These are phyloP conservation scores for Danaus melanippus DNA, from an alignment of 1,140 invertebrate genomes.

Conservation along the genomic window DNA sequence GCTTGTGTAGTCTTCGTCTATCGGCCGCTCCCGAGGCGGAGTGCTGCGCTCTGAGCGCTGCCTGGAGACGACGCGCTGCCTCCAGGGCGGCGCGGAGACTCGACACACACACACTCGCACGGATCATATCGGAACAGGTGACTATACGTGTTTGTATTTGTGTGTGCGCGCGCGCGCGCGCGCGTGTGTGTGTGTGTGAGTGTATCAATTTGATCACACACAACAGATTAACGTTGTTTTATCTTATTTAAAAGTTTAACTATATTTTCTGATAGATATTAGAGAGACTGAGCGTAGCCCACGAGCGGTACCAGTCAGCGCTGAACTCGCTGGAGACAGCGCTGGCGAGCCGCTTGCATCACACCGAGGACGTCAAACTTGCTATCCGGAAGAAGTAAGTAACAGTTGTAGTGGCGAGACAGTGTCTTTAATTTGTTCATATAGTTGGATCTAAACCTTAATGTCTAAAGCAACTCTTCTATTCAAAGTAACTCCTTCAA, in stretches of 20 bases:
- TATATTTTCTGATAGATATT: slow-evolving; percentile 38
- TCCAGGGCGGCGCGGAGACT: slow-evolving; percentile 81
- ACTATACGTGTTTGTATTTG: neutral
- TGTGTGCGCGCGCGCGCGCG: too few species aligned
- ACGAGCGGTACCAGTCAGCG: slow-evolving; percentile 53
- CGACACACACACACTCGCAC: slow-evolving; percentile 80
- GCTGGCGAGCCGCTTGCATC: slow-evolving; percentile 81
- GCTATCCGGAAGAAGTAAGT: slow-evolving; percentile 79
- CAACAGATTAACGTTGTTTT: too few species aligned
- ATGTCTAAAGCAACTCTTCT: too few species aligned
- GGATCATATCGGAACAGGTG: slow-evolving; percentile 84
- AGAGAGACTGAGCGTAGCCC: slow-evolving; percentile 46
- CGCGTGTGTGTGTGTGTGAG: too few species aligned
- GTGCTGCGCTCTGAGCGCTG: slow-evolving; percentile 61
- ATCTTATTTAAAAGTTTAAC: too few species aligned
- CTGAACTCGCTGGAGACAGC: slow-evolving; percentile 39
- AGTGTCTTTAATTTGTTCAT: too few species aligned
- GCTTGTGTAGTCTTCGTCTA: slow-evolving; percentile 26
- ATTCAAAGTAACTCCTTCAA: too few species aligned
- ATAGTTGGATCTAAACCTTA: too few species aligned
- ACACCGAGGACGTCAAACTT: slow-evolving; percentile 86
- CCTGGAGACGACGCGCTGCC: slow-evolving; percentile 84
- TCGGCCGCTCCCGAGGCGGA: slow-evolving; percentile 24
- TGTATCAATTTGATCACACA: too few species aligned
- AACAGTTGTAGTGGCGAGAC: too few species aligned